A percentile compares a stretch with the other conserved stretches of the same genome.
Conservation (phyloP, 2,888 invertebrate genomes). For the Chorisops tibialis region DNA sequence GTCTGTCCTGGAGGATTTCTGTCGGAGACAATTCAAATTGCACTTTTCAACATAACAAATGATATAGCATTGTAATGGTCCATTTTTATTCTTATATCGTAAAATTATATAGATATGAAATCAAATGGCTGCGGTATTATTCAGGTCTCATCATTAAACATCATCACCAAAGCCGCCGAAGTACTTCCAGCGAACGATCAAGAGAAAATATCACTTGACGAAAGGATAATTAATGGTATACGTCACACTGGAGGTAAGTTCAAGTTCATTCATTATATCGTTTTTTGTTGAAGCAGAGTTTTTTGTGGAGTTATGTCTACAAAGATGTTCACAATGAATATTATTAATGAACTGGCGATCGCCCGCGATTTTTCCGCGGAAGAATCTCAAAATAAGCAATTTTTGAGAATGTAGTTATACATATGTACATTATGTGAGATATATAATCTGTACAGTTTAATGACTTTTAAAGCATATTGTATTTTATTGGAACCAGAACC, state of each 20-base stretch:
- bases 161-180: background rate
- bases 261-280: too few relatives aligned
- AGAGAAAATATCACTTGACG: constrained; percentile 4
- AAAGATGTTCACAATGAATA: background rate
- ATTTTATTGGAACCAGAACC: too few relatives aligned
- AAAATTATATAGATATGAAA: constrained; percentile 13
- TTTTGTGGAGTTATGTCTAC: background rate
- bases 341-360: too few relatives aligned
- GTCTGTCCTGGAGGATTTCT: background rate
- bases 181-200: background rate
- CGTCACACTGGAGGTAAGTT: too few relatives aligned
- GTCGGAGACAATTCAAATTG: background rate
- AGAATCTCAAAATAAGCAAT: too few relatives aligned
- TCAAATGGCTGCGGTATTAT: constrained; percentile 2
- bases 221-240: constrained; percentile 11
- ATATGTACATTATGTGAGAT: too few relatives aligned
- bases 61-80: background rate
- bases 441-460: too few relatives aligned
- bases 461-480: too few relatives aligned
- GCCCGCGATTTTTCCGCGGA: too few relatives aligned
- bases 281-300: too few relatives aligned
- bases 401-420: too few relatives aligned
- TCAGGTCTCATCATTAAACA: background rate
- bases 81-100: background rate
- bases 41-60: background rate